These are phyloP conservation scores for Eupeodes luniger DNA, from an alignment of 2,888 invertebrate genomes.

Conservation along the genomic window DNA sequence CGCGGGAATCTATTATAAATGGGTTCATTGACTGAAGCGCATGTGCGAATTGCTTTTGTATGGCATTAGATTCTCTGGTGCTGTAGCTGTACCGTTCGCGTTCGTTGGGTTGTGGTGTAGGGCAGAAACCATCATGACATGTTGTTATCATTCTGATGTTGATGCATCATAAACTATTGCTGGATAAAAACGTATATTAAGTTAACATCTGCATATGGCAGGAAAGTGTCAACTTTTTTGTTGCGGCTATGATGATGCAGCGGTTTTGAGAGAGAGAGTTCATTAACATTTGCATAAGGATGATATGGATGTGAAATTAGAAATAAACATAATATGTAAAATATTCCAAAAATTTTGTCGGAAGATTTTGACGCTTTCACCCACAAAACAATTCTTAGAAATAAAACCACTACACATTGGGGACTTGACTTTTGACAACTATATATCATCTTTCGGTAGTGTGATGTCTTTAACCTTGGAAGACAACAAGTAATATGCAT, in stretches of 20 bases:
- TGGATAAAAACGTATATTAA: slow-evolving; percentile 17
- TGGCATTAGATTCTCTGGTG: slow-evolving; percentile 66
- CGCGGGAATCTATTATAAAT: slow-evolving; percentile 76
- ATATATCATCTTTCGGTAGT: no score
- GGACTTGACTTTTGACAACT: no score
- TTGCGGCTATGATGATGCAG: slow-evolving; percentile 1
- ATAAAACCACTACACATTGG: no score
- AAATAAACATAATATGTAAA: no score
- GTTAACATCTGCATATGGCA: slow-evolving; percentile 62
- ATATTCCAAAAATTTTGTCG: no score
- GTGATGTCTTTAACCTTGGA: no score
- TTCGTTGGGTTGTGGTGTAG: no score
- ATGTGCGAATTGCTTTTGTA: slow-evolving; percentile 69
- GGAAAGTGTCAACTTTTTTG: slow-evolving; percentile 49
- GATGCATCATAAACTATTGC: slow-evolving; percentile 32
- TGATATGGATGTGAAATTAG: background rate
- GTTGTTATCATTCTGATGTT: slow-evolving; percentile 62
- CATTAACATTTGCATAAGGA: slow-evolving; percentile 45
- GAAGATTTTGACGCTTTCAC: no score
- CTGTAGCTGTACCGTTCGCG: no score
- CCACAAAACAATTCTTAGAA: no score
- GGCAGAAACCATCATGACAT: slow-evolving; percentile 42
- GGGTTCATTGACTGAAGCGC: slow-evolving; percentile 76
- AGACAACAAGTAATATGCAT: no score
- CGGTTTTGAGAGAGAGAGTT: slow-evolving; percentile 31